Base-by-base conservation (phyloP, 1,140 invertebrate genomes). In the Saccostrea echinata region DNA sequence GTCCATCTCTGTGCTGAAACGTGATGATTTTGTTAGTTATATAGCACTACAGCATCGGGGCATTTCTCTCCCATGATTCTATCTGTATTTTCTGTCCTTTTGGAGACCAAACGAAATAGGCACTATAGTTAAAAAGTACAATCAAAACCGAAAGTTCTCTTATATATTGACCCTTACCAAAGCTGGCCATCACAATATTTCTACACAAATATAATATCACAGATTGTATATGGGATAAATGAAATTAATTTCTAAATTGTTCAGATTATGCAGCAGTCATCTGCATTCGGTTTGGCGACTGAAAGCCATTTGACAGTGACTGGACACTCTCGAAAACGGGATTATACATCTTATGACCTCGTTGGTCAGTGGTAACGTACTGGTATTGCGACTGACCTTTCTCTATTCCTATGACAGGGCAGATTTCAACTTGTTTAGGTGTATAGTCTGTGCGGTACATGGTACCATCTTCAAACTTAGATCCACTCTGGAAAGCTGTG, bases 371-470 rank as follows among this genome's bases (percentile, higher is more conserved):
- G 9, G 88, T 52, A n/a, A 88, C 82, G 90, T 91, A 94, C 2
- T 80, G 71, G 87, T 91, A 94, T 21, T 18, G 68, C 12, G 92
- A 85, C 33, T 33, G n/a, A 33, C 51, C 43, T 1, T 91, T 92
- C 27, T 94, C 92, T 27, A 95, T 61, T 33, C 93, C 76, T 27
- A 92, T 88, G 9, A 92, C 93, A 16, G 94, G 94, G 91, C 94
- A 95, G 6, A 91, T 88, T 33, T 90, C 91, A 11, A 92, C 82
- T 71, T 91, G 81, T 90, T 95, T 95, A 18, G 90, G 90, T 12
- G 92, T 92, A 91, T 92, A 95, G 86, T 95, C 95, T 55, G 90
- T 92, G 35, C 94, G 87, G 91, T 95, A 95, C 91, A 94, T 94
- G 0, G 95, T 95, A 55, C 81, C 88, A 64, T 91, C 94, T 80